Conservation (phyloP, 2,888 invertebrate species). For the Cryptophagus acutangulus region DNA sequence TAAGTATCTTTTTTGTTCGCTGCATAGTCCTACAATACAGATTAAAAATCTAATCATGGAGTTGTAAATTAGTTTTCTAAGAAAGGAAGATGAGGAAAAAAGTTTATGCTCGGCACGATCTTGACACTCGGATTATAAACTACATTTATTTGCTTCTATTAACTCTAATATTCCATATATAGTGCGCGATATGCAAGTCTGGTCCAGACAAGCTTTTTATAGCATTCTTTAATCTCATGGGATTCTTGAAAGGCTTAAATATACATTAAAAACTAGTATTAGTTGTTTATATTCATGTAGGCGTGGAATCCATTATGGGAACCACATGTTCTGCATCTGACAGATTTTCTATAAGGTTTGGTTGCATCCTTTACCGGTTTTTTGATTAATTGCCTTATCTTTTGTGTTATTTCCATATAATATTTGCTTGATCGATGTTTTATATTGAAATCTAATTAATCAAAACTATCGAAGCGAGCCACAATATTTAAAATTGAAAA, state of each 20-base stretch:
- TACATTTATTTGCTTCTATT: constrained; percentile 30
- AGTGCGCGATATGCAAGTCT: constrained; percentile 25
- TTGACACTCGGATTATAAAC: constrained; percentile 19
- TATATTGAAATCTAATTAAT: constrained; percentile 32
- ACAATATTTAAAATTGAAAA: too few species aligned
- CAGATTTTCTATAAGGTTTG: constrained; percentile 30
- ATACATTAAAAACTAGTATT: constrained; percentile 30
- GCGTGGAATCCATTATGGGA: constrained; percentile 37
- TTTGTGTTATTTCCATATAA: constrained; percentile 23
- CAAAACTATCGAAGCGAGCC: constrained; percentile 23
- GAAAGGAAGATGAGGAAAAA: constrained; percentile 4
- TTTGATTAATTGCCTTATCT: constrained; percentile 27
- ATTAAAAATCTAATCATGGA: too few species aligned
- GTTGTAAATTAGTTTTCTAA: too few species aligned
- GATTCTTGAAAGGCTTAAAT: constrained; percentile 25
- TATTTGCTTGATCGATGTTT: constrained; percentile 27
- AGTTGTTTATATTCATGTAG: constrained; percentile 27
- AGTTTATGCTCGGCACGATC: constrained; percentile 16
- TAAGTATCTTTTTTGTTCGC: too few species aligned
- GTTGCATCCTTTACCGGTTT: constrained; percentile 6
- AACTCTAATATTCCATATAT: constrained; percentile 32
- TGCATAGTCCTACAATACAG: too few species aligned
- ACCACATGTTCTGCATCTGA: constrained; percentile 38
- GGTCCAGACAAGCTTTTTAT: constrained; percentile 30
- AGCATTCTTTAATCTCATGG: constrained; percentile 28